Base-by-base conservation (phyloP, 1,140 invertebrate genomes). In the Hestina assimilis region DNA sequence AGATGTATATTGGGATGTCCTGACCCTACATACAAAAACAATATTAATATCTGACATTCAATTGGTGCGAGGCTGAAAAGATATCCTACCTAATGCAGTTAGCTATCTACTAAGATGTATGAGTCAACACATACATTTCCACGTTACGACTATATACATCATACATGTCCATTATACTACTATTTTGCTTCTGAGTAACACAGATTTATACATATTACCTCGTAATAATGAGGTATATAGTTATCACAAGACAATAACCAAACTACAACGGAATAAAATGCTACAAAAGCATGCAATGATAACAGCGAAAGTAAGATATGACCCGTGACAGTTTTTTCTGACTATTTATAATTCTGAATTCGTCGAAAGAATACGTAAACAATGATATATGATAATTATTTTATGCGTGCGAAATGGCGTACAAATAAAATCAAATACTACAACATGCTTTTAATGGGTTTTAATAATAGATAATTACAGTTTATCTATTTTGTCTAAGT, bases 1-100 rank as follows among this genome's bases (percentile, higher is more conserved):
- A 98, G 89, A 98, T 98, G 91, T 97, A 98, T 87, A 98, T 97
- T 64, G 96, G 96, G 89, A 97, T 95, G 89, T 97, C 96, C 91
- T 95, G 92, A 83, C 95, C 95, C 95, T 96, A 92, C 82, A 84
- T 57, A 71, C 60, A 66, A 29, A 38, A 45, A 42, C 43, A 15
- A 47, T 31, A 46, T 77, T 71, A 76, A 46, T 15, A 29, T 56
- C 45, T 43, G 55, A 8, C 7, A 20, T 45, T n/a, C 1, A n/a
- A 24, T 59, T 70, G 81, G 78, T 54, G 83, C 80, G 71, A 17
- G 14, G 15, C 47, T 24, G n/a, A 8, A 42, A 47, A 45, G 21
- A 38, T 38, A 12, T 29, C 47, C n/a, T 75, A 83, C 83, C 79
- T 97, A 96, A 90, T 46, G 42, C 19, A 17, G 46, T 46, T 26